These are phyloP conservation scores for Aselliscus stoliczkanus DNA, from an alignment of 2,797 vertebrate species.

Conservation along the genomic window DNA sequence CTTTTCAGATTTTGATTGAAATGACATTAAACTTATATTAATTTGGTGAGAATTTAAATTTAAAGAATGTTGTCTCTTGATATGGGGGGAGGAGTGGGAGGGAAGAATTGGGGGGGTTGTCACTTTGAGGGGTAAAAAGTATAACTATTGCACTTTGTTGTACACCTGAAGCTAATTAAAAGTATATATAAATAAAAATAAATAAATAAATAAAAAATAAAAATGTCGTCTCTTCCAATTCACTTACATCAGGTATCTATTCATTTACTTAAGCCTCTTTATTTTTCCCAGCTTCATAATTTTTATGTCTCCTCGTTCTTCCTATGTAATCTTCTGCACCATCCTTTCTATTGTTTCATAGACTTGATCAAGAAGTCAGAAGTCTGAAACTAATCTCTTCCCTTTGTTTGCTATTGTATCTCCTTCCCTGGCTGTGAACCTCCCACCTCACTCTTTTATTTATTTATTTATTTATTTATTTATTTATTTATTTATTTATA, in stretches of 20 bases:
- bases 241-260: neutral
- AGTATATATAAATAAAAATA: too few species aligned
- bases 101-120: too few species aligned
- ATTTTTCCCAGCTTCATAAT: too few species aligned
- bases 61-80: neutral
- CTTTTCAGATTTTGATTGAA: neutral
- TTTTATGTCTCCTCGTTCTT: neutral
- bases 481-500: too few species aligned
- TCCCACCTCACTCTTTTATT: neutral
- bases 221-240: neutral
- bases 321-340: neutral
- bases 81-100: too few species aligned
- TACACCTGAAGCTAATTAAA: too few species aligned
- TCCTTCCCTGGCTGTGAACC: neutral
- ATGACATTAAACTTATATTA: neutral
- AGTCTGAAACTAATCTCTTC: neutral
- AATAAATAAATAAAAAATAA: too few species aligned
- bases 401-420: neutral
- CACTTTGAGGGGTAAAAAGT: too few species aligned
- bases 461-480: too few species aligned
- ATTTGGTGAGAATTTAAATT: neutral
- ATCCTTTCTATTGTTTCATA: neutral
- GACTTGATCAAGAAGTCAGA: neutral
- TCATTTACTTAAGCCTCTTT: neutral
- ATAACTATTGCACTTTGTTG: too few species aligned